These are phyloP conservation scores for Fundulus diaphanus DNA, from an alignment of 2,797 vertebrate species.

Conservation along the genomic window DNA sequence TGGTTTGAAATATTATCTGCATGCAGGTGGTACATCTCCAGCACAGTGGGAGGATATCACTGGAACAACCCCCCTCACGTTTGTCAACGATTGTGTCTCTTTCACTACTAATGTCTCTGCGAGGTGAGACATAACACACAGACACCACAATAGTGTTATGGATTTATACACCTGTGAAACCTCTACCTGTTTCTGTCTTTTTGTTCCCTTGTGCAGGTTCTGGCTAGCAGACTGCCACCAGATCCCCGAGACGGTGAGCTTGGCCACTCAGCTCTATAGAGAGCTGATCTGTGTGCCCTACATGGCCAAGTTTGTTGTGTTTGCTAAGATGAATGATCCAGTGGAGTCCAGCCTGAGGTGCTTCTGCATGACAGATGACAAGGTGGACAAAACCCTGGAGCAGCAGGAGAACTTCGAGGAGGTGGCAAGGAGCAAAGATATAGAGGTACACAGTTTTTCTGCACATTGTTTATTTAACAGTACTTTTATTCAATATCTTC, in stretches of 20 bases:
- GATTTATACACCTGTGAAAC: neutral
- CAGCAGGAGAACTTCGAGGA: conserved; percentile 99
- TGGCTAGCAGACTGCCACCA: conserved; percentile 99
- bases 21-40: conserved; percentile 93
- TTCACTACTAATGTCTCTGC: conserved; percentile 99
- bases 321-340: conserved; percentile 97
- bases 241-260: conserved; percentile 92
- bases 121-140: conserved; percentile 79
- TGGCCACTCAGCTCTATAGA: conserved; percentile 95
- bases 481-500: neutral
- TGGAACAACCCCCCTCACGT: conserved; percentile 96
- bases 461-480: neutral
- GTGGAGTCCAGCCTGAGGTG: conserved; percentile 95
- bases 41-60: conserved; percentile 99
- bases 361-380: conserved; percentile 99
- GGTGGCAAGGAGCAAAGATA: conserved; percentile 99
- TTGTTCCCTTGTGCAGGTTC: conserved; percentile 83
- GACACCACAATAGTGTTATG: neutral
- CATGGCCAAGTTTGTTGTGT: conserved; percentile 99
- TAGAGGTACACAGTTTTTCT: conserved; percentile 83
- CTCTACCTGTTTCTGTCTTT: neutral
- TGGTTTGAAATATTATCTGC: neutral
- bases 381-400: conserved; percentile 99
- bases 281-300: conserved; percentile 99
- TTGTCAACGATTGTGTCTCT: conserved; percentile 95